A percentile compares a stretch with the other conserved stretches of the same genome.
Evolutionary conservation across 1,140 invertebrate species (phyloP).

Genomic region (Muscidifurax raptorellus): DNA sequence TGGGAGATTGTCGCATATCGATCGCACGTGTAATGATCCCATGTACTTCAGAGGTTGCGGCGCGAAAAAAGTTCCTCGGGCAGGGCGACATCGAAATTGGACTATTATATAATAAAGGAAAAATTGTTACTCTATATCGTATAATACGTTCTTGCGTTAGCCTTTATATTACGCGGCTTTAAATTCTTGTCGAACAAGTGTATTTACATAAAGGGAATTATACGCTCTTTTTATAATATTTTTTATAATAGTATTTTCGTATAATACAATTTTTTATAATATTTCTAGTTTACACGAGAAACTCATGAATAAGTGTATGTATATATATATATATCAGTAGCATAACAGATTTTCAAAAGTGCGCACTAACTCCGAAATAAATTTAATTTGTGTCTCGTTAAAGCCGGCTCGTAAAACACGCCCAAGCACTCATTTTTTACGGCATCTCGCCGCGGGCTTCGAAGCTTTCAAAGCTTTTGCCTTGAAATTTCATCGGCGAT

Average conservation of each 20-base stretch:
- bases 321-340: too few species aligned
- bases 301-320: too few species aligned
- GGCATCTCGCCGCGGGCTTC: background rate
- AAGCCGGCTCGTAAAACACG: background rate
- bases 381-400: background rate
- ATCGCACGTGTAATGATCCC: background rate
- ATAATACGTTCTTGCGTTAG: background rate
- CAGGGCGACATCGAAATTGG: constrained; percentile 4
- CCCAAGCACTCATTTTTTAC: background rate
- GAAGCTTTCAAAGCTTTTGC: background rate
- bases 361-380: background rate
- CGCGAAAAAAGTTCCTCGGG: background rate
- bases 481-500: background rate
- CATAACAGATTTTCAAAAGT: background rate
- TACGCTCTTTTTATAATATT: background rate
- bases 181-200: background rate
- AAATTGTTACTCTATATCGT: background rate
- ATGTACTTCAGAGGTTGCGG: too few species aligned
- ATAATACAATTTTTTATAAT: too few species aligned
- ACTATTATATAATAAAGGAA: constrained; percentile 14
- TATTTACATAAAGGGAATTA: constrained; percentile 14
- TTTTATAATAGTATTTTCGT: too few species aligned
- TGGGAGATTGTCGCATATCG: constrained; percentile 4
- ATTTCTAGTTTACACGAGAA: too few species aligned
- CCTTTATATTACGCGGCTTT: background rate